A percentile compares a stretch with the other conserved stretches of the same genome.
These are phyloP conservation scores for Callosobruchus maculatus DNA, from an alignment of 2,888 invertebrate species.

Conservation along the genomic window DNA sequence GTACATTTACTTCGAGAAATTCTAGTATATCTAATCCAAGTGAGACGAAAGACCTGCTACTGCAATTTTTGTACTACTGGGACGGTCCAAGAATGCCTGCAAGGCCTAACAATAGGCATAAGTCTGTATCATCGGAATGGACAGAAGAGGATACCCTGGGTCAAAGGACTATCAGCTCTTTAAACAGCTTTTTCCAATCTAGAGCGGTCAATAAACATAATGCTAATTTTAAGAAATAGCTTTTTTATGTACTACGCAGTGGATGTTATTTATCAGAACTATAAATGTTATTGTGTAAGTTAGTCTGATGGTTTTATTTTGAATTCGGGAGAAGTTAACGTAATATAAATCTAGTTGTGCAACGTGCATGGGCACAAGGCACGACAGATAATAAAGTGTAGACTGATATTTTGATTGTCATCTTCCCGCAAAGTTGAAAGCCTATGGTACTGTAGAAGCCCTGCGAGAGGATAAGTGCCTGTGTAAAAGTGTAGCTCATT, in stretches of 20 bases:
- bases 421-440: no score
- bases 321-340: no score
- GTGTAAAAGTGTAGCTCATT: no score
- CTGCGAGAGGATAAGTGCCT: no score
- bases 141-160: conserved; percentile 69
- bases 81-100: conserved; percentile 57
- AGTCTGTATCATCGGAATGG: conserved; percentile 75
- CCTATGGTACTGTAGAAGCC: no score
- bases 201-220: conserved; percentile 45
- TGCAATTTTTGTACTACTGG: conserved; percentile 75
- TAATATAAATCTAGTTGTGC: no score
- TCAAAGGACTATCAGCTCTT: conserved; percentile 74
- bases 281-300: conserved; percentile 1
- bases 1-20: conserved; percentile 18
- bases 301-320: conserved; percentile 1
- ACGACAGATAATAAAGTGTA: no score
- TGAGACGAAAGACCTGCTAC: conserved; percentile 71
- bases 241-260: conserved; percentile 9
- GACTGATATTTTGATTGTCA: no score
- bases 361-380: no score
- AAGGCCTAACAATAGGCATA: conserved; percentile 59
- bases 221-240: conserved; percentile 36
- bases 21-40: conserved; percentile 54
- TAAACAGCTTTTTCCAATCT: conserved; percentile 74
- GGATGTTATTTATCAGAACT: conserved; percentile 9